Evolutionary conservation across 2,113 vertebrate genomes (phyloP), one percentile per base, ranked within the genome.

Genomic region (Suricata suricatta): DNA sequence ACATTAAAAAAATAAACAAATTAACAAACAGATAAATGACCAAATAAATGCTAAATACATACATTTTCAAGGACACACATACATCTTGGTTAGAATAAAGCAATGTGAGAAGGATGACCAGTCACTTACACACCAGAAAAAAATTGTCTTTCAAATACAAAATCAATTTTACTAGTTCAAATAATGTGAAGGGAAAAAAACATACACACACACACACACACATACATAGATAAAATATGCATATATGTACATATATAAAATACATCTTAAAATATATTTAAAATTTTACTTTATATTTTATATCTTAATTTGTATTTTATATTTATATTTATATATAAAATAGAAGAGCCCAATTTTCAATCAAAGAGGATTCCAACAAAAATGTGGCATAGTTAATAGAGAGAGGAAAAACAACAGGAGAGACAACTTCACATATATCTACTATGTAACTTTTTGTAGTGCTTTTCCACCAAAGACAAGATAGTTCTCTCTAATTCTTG

Each of bases 1-100:
- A 95, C 7, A 81, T 76, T 87, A 76, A 87, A 87, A 44, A 90
- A 81, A 83, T 27, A 69, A 84, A 83, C 5, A 72, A 93, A 5
- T 13, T 17, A 93, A 27, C 35, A 15, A 76, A 44, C 44, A 29
- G 41, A 76, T 76, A 76, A 4, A 44, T 76, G 13, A 29, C 25
- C 25, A 76, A 76, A 76, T 71, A 25, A 44, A 64, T 33, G 10
- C 60, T 54, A 71, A 9, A 86, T 69, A 35, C 3, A 16, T 41
- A 54, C 11, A n/a, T 66, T 80, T 19, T 80, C 17, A 31, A 17
- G 16, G 25, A 66, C 17, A 31, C 52, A 41, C 10, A 91, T 82
- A 79, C 77, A 87, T 54, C 13, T 57, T 38, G 13, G 29, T 93
- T 93, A 71, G 90, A 77, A 38, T 91, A 60, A 84, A 79, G 21